Evolutionary conservation across 2,797 vertebrate genomes (phyloP).

Genomic region (Falco biarmicus): DNA sequence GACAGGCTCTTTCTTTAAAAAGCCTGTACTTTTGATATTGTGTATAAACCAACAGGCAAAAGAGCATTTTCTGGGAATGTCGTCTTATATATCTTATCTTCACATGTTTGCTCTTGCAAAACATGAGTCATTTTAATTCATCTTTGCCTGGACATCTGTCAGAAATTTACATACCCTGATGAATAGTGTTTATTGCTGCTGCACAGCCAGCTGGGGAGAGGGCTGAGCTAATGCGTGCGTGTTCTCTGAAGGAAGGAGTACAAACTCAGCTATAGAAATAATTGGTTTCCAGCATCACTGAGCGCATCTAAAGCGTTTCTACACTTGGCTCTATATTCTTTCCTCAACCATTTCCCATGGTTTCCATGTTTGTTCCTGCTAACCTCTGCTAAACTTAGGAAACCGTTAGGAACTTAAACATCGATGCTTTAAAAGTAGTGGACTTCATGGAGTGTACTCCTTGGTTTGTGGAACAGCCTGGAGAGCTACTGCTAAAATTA

Average conservation of each 20-base stretch:
- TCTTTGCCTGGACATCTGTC: conserved; percentile 34
- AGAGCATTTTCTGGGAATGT: conserved; percentile 8
- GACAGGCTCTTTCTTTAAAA: neutral
- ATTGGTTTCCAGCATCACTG: neutral
- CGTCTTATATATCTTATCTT: neutral
- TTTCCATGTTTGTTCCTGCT: neutral
- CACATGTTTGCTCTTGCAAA: conserved; percentile 10
- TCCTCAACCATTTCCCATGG: neutral
- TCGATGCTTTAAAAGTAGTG: neutral
- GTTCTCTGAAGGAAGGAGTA: neutral
- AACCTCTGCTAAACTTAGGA: neutral
- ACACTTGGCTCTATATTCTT: neutral
- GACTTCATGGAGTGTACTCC: neutral
- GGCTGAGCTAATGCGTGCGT: neutral
- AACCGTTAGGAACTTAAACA: neutral
- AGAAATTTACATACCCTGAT: conserved; percentile 56
- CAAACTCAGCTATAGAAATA: neutral
- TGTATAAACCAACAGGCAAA: neutral
- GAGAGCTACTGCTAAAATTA: neutral
- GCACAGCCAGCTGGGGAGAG: conserved; percentile 42
- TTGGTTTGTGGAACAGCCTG: neutral
- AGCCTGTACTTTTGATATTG: neutral
- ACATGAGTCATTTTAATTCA: conserved; percentile 46
- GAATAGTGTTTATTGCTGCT: conserved; percentile 52
- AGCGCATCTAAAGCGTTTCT: neutral